These are phyloP conservation scores for Hafferia zeledoni DNA, from an alignment of 2,797 vertebrate genomes.

Conservation along the genomic window DNA sequence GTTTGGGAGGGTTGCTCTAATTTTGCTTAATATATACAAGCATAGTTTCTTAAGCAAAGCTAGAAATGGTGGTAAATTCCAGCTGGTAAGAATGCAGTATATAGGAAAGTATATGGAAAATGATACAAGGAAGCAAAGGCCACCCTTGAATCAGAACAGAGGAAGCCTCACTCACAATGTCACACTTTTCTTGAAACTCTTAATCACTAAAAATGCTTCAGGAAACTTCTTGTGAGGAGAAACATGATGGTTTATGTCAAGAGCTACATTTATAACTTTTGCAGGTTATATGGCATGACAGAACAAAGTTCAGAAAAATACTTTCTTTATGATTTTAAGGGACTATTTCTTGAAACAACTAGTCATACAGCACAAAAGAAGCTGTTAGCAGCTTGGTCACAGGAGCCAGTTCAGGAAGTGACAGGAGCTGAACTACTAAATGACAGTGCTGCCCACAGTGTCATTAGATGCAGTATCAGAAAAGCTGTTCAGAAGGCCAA, in stretches of 20 bases:
- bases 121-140: background rate
- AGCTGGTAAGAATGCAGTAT: background rate
- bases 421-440: background rate
- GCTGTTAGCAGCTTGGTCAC: constrained; percentile 8
- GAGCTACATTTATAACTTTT: background rate
- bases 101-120: background rate
- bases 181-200: background rate
- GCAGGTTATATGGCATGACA: background rate
- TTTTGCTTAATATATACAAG: background rate
- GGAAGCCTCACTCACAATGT: background rate
- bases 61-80: background rate
- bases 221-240: background rate
- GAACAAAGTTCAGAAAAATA: constrained; percentile 18
- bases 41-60: background rate
- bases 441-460: background rate
- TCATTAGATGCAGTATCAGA: constrained; percentile 4
- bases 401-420: constrained; percentile 12
- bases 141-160: background rate
- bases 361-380: constrained; percentile 12
- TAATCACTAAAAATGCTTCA: background rate
- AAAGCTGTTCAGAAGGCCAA: background rate
- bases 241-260: background rate
- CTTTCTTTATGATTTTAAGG: background rate
- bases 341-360: constrained; percentile 7
- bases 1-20: background rate